phyloP scores from a whole-genome alignment of 2,888 invertebrate species.

The Melinaea marsaeus region DNA sequence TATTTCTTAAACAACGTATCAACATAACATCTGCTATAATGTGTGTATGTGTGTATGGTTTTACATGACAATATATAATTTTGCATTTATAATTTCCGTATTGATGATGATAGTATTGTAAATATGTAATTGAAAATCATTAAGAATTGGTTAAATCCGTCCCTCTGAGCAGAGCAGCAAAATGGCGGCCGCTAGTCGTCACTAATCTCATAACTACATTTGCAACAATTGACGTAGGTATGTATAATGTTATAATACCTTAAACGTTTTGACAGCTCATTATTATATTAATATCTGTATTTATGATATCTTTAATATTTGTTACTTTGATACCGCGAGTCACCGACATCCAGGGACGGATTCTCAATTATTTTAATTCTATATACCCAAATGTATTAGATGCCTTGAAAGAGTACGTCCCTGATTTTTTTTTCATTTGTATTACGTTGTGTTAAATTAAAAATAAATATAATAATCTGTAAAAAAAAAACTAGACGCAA shows the following conservation, averaged over 20 bases:
- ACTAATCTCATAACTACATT: neutral
- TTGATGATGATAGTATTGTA: constrained; percentile 38
- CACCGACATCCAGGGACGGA: neutral
- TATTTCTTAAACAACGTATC: neutral
- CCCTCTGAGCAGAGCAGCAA: constrained; percentile 47
- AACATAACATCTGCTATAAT: too few relatives aligned
- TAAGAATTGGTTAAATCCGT: constrained; percentile 63
- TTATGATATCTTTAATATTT: too few relatives aligned
- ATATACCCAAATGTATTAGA: neutral
- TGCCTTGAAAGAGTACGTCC: constrained; percentile 1
- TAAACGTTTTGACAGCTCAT: too few relatives aligned
- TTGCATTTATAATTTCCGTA: constrained; percentile 54
- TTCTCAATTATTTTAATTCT: neutral
- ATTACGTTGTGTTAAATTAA: too few relatives aligned
- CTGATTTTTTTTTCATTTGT: neutral
- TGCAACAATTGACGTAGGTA: neutral
- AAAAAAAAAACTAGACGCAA: too few relatives aligned
- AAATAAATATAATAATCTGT: too few relatives aligned
- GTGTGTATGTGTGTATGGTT: constrained; percentile 54
- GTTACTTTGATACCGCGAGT: too few relatives aligned
- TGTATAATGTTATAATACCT: too few relatives aligned
- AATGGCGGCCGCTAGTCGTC: neutral
- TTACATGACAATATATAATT: constrained; percentile 47
- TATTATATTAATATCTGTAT: too few relatives aligned
- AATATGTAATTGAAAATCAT: constrained; percentile 37